Base-by-base conservation (phyloP, 92 coral and sea anemone species). In the Parazoanthus atlanticus region DNA sequence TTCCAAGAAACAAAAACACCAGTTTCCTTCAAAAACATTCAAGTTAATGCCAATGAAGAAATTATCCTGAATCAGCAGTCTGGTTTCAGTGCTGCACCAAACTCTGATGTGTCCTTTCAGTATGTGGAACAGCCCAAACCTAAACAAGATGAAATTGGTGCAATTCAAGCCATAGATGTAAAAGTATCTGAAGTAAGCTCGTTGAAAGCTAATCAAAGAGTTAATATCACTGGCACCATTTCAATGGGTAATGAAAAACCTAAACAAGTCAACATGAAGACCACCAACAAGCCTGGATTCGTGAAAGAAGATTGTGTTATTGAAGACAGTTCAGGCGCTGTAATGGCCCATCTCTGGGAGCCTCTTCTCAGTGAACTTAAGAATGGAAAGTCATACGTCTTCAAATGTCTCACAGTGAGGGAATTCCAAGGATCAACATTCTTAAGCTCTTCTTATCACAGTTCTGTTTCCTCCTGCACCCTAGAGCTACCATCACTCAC, bases 41-140 rank as follows among this genome's bases (percentile, higher is more conserved):
- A 41, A 33, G 58, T 58, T 47, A 28, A 80, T 46, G 86, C 47
- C 23, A 64, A 49, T 36, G 82, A 43, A 79, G 86, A 88, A 31
- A 40, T 73, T 80, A n/a, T n/a, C n/a, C n/a, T n/a, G n/a, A n/a
- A 88, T 88, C 74, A 88, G 74, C 90, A 70, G 74, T 80, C 86
- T 58, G 56, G 34, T 81, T 67, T 66, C 16, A 79, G 49, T 58
- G 81, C 82, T 26, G 90, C 90, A 54, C 81, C 86, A 80, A 88
- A 88, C 72, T 77, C 78, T 67, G 90, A 80, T 78, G 82, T 80
- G 38, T 54, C 66, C 54, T 88, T 88, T 74, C 64, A 29, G 33
- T 88, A 80, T 34, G 64, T 79, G 64, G 86, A 80, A 81, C 61
- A 81, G 66, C 74, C 40, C 30, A 69, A 70, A 46, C 87, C 91